Evolutionary conservation across 2,113 vertebrate genomes (phyloP).

Genomic region (Ammodytes marinus): DNA sequence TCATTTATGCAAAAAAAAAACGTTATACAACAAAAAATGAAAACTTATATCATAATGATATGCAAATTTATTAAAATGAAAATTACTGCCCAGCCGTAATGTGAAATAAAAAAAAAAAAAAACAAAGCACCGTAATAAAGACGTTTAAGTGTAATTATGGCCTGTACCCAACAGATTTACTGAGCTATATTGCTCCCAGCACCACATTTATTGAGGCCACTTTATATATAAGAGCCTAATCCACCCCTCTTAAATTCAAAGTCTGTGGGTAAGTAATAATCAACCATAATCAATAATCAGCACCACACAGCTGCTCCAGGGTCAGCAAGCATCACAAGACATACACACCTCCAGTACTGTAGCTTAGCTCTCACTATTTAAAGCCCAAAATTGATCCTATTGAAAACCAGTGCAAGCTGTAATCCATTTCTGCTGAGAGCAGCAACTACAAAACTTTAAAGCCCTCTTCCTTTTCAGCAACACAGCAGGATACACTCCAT

Average conservation of each 20-base stretch:
- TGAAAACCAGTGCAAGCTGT: conserved; percentile 35
- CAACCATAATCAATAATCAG: conserved; percentile 47
- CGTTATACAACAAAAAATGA: background rate
- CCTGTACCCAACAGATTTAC: conserved; percentile 23
- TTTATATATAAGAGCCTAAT: conserved; percentile 32
- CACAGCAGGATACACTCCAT: conserved; percentile 31
- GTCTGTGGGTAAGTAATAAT: conserved; percentile 29
- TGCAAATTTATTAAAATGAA: background rate
- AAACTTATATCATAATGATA: background rate
- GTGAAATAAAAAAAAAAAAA: background rate
- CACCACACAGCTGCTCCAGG: conserved; percentile 5
- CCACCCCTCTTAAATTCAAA: conserved; percentile 27
- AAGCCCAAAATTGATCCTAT: conserved; percentile 43
- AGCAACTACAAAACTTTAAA: conserved; percentile 37
- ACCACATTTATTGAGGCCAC: conserved; percentile 12
- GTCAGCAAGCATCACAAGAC: conserved; percentile 7
- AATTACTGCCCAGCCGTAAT: background rate
- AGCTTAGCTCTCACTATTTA: conserved; percentile 8
- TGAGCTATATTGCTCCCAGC: background rate
- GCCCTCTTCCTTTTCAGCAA: conserved; percentile 21
- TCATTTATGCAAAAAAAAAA: background rate
- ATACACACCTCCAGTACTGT: background rate
- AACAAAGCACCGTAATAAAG: conserved; percentile 1
- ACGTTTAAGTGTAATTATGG: conserved; percentile 9
- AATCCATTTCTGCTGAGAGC: conserved; percentile 56